Conservation (phyloP, 2,797 vertebrate genomes). For the Onychomys arenicola region DNA sequence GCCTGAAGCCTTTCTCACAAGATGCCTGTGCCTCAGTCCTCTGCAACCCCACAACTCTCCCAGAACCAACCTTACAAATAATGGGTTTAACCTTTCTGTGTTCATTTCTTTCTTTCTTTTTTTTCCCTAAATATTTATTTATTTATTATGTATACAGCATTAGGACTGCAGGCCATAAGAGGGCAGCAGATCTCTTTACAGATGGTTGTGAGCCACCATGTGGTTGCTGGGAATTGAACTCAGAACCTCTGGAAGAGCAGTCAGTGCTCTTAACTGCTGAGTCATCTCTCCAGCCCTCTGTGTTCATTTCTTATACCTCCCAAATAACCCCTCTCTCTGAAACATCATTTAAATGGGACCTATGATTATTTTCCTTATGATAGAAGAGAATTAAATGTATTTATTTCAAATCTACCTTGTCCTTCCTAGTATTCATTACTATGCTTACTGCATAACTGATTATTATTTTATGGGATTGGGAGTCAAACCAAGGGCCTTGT, state of each 20-base stretch:
- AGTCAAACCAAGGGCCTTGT: neutral
- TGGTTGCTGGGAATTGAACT: too few relatives aligned
- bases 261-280: too few relatives aligned
- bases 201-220: too few relatives aligned
- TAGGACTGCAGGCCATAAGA: too few relatives aligned
- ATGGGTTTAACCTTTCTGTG: neutral
- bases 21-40: neutral
- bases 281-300: too few relatives aligned
- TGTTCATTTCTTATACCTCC: neutral
- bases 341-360: neutral
- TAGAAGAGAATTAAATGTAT: neutral
- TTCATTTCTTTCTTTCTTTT: too few relatives aligned
- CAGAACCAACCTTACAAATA: neutral
- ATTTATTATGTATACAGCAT: too few relatives aligned
- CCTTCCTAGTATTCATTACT: neutral
- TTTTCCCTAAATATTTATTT: too few relatives aligned
- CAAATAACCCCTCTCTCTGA: constrained; percentile 15
- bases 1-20: neutral
- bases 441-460: neutral
- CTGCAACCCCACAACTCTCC: neutral
- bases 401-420: neutral
- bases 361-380: neutral
- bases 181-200: too few relatives aligned
- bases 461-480: neutral
- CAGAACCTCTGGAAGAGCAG: too few relatives aligned